A percentile compares a stretch with the other conserved stretches of the same genome.
Evolutionary conservation across 2,113 vertebrate genomes (phyloP).

Genomic region (Acrocephalus kingi): DNA sequence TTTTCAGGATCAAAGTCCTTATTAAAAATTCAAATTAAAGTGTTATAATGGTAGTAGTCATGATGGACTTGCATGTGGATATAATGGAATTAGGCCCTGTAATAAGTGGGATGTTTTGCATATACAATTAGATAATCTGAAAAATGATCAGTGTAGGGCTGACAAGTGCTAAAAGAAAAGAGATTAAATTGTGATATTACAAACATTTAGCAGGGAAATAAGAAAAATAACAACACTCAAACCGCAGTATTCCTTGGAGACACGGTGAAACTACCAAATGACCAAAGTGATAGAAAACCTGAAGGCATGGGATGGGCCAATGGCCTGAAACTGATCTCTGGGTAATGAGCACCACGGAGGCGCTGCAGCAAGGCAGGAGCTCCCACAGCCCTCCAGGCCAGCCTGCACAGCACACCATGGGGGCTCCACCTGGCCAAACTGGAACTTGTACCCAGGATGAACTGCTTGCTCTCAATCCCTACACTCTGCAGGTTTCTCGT

Average conservation of each 20-base stretch:
- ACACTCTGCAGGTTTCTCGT: not conserved
- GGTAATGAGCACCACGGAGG: not conserved
- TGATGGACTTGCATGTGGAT: slow-evolving; percentile 7
- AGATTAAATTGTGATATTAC: not conserved
- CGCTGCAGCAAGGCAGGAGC: not conserved
- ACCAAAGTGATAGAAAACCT: not conserved
- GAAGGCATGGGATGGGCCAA: not conserved
- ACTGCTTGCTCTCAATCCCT: not conserved
- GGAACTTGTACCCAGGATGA: not conserved
- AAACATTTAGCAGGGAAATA: not conserved
- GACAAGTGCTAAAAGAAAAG: not conserved
- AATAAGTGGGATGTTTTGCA: slow-evolving; percentile 26
- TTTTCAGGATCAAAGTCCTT: slow-evolving; percentile 47
- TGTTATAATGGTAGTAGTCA: slow-evolving; percentile 1
- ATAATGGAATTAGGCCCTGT: slow-evolving; percentile 25
- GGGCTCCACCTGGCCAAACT: no score
- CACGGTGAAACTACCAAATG: not conserved
- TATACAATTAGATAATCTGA: slow-evolving; percentile 27
- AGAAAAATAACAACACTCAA: not conserved
- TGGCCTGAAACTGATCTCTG: not conserved
- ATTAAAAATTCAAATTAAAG: slow-evolving; percentile 48
- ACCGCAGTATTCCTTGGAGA: not conserved
- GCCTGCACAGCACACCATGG: fast-evolving
- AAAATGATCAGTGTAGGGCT: not conserved
- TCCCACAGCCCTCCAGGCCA: not conserved